phyloP scores from a whole-genome alignment of 2,888 invertebrate species.

The Troilus luridus region DNA sequence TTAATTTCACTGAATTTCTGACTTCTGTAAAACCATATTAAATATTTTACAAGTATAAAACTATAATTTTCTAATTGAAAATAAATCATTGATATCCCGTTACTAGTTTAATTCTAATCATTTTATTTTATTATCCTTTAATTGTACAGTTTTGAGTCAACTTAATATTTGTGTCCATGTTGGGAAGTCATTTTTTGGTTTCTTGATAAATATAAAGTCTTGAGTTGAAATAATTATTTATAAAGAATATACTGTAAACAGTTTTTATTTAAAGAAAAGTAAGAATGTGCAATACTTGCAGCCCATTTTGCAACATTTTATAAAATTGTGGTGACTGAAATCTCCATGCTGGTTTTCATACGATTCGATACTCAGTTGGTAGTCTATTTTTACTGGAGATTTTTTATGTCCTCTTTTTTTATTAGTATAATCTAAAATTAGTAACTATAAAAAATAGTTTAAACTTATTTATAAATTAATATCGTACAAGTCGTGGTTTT shows the following conservation, averaged over 20 bases:
- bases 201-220: not conserved
- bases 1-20: no score
- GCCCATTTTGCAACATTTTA: not conserved
- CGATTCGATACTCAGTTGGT: not conserved
- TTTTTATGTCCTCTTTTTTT: not conserved
- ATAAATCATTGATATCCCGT: not conserved
- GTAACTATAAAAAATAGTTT: no score
- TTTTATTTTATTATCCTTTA: not conserved
- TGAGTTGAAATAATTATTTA: not conserved
- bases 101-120: not conserved
- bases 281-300: not conserved
- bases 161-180: not conserved
- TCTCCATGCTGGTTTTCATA: constrained; percentile 12
- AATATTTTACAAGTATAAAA: not conserved
- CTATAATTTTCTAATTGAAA: not conserved
- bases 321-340: not conserved
- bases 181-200: not conserved
- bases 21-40: not conserved
- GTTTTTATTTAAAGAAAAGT: not conserved
- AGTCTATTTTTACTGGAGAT: not conserved
- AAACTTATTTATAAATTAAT: no score
- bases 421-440: no score
- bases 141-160: no score
- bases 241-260: not conserved
- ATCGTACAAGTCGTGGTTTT: no score